Conservation (phyloP, 2,888 invertebrate species). For the Archips xylosteana region DNA sequence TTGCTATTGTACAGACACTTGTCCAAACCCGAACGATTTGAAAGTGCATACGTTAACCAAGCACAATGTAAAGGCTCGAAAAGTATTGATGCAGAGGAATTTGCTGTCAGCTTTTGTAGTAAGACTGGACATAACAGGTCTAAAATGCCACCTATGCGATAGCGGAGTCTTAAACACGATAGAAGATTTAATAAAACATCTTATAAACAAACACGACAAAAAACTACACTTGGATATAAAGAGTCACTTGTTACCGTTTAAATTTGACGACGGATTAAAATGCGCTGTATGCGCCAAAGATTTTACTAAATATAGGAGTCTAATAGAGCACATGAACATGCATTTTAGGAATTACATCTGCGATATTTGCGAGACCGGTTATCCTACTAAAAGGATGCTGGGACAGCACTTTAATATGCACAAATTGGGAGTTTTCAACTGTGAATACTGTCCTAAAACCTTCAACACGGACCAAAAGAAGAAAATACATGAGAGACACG, state of each 20-base stretch:
- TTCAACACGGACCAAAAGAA: conserved; percentile 74
- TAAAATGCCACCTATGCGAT: conserved; percentile 23
- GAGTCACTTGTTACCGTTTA: conserved; percentile 45
- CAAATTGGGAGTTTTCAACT: conserved; percentile 52
- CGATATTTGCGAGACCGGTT: conserved; percentile 25
- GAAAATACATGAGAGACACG: conserved; percentile 71
- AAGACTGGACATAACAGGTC: conserved; percentile 29
- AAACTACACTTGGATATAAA: conserved; percentile 57
- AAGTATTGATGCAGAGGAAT: conserved; percentile 22
- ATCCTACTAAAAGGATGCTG: conserved; percentile 42
- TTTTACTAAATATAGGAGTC: conserved; percentile 53
- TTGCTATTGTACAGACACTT: conserved; percentile 60
- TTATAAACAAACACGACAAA: conserved; percentile 46
- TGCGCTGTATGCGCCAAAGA: conserved; percentile 61
- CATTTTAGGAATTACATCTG: conserved; percentile 44
- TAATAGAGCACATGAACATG: conserved; percentile 59
- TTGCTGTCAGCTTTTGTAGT: conserved; percentile 22
- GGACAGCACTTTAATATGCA: conserved; percentile 60
- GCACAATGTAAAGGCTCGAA: conserved; percentile 45
- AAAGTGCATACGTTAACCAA: conserved; percentile 47
- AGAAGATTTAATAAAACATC: conserved; percentile 20
- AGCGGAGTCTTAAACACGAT: not conserved
- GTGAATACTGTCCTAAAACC: conserved; percentile 71
- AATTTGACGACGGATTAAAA: conserved; percentile 47
- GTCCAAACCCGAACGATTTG: conserved; percentile 43